Evolutionary conservation across 2,888 invertebrate genomes (phyloP).

Genomic region (Theretra japonica): DNA sequence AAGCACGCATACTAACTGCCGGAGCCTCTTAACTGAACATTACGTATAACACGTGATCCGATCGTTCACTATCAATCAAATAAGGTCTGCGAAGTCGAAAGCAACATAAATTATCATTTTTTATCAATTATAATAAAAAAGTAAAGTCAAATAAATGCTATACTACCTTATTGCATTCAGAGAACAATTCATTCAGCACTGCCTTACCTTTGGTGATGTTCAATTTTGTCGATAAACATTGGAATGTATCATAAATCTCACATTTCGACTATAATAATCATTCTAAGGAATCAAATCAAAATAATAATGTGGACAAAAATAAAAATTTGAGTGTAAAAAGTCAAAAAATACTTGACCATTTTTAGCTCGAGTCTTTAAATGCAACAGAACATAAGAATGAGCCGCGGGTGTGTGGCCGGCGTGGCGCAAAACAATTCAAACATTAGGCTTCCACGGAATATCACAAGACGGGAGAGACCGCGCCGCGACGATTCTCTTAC

Average conservation of each 20-base stretch:
- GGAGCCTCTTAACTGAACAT: slow-evolving; percentile 48
- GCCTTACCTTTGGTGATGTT: slow-evolving; percentile 82
- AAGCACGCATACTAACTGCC: slow-evolving; percentile 40
- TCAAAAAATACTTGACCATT: slow-evolving; percentile 85
- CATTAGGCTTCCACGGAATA: slow-evolving; percentile 47
- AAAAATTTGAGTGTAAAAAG: slow-evolving; percentile 85
- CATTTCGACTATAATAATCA: slow-evolving; percentile 66
- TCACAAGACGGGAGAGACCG: slow-evolving; percentile 48
- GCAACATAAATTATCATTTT: slow-evolving; percentile 58
- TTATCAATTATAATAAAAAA: slow-evolving; percentile 49
- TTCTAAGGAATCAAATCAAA: slow-evolving; percentile 69
- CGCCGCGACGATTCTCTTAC: slow-evolving; percentile 65
- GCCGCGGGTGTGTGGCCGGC: slow-evolving; percentile 56
- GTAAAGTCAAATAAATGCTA: slow-evolving; percentile 85
- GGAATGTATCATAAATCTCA: slow-evolving; percentile 77
- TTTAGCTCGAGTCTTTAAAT: slow-evolving; percentile 81
- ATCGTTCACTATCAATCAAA: slow-evolving; percentile 25
- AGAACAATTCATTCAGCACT: slow-evolving; percentile 71
- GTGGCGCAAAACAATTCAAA: slow-evolving; percentile 52
- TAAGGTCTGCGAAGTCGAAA: slow-evolving; percentile 44
- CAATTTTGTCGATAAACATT: slow-evolving; percentile 70
- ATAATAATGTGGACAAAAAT: slow-evolving; percentile 61
- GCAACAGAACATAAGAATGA: slow-evolving; percentile 79
- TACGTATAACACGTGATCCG: slow-evolving; percentile 14
- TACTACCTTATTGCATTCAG: slow-evolving; percentile 81